Base-by-base conservation (phyloP, 2,888 invertebrate genomes). In the Pemphredon lugubris region DNA sequence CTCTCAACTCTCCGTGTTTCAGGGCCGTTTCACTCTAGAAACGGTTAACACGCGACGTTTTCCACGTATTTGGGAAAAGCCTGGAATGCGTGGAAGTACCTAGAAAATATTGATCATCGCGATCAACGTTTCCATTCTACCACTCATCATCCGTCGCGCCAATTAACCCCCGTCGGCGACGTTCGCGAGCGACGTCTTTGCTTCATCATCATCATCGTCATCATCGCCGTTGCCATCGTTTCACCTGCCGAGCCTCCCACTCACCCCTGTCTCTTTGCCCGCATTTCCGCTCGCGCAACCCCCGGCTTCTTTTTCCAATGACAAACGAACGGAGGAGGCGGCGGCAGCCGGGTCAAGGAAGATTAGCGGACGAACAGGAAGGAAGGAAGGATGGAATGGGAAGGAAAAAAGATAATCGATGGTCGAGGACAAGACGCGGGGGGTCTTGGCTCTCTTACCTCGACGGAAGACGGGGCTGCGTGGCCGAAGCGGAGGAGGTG, bases 311-410 rank as follows among this genome's bases (percentile, higher is more conserved):
- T 9, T 1, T 34, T 1, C 4, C 34, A n/a, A 34, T 34, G 1
- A n/a, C 34, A 2, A 34, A 34, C n/a, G n/a, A n/a, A n/a, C n/a
- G n/a, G n/a, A n/a, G n/a, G n/a, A n/a, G n/a, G n/a, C n/a, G n/a
- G n/a, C n/a, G n/a, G n/a, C n/a, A n/a, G n/a, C 26, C 7, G 26
- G 4, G 26, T 7, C 3, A 26, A 26, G 26, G 26, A 26, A 26
- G 26, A 26, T 5, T 26, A 26, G 26, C 3, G 26, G 20, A 44
- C 6, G 9, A 26, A 7, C 1, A 18, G 32, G 21, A 16, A 16
- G 34, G 39, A 39, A 48, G 44, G 48, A 48, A 37, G 48, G 40
- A 32, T 37, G 44, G 51, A 37, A 51, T 44, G 40, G 44, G 44
- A 44, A 39, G 34, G 51, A 5, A 11, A 50, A n/a, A n/a, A n/a